A percentile compares a stretch with the other conserved stretches of the same genome.
Evolutionary conservation across 30 jellyfish, hydroid and myxozoan genomes (phyloP).

Genomic region (Pseudorhiza aurosa): DNA sequence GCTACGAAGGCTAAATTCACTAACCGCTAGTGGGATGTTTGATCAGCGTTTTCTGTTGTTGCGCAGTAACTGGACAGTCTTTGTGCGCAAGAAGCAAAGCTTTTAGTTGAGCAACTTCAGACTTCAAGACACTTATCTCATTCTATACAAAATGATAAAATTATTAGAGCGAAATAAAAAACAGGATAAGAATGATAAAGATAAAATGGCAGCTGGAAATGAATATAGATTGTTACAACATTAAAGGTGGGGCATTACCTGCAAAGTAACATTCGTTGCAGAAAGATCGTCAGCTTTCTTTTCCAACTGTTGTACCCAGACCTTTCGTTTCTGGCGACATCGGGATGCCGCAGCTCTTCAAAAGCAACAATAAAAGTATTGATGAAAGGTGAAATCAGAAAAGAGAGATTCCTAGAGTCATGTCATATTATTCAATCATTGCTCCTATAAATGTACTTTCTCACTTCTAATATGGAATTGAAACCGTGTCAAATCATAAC

Average conservation of each 20-base stretch:
- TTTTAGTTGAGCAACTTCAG: slow-evolving; percentile 96
- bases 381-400: too few relatives aligned
- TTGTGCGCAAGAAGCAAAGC: slow-evolving; percentile 93
- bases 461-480: too few relatives aligned
- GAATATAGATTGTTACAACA: not conserved
- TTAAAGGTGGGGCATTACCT: slow-evolving; percentile 41
- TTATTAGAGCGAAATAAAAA: too few relatives aligned
- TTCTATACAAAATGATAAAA: too few relatives aligned
- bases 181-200: too few relatives aligned
- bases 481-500: too few relatives aligned
- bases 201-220: too few relatives aligned
- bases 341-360: slow-evolving; percentile 98
- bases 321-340: slow-evolving; percentile 96
- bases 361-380: too few relatives aligned
- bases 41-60: slow-evolving; percentile 82
- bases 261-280: slow-evolving; percentile 64
- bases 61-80: slow-evolving; percentile 97
- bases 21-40: slow-evolving; percentile 60
- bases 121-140: slow-evolving; percentile 73
- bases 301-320: slow-evolving; percentile 97
- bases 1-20: not conserved
- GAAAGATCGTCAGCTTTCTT: slow-evolving; percentile 86
- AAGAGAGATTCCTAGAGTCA: too few relatives aligned
- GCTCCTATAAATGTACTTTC: too few relatives aligned
- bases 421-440: too few relatives aligned